phyloP scores from a whole-genome alignment of 2,113 vertebrate genomes.

The Nansenia antarctica region DNA sequence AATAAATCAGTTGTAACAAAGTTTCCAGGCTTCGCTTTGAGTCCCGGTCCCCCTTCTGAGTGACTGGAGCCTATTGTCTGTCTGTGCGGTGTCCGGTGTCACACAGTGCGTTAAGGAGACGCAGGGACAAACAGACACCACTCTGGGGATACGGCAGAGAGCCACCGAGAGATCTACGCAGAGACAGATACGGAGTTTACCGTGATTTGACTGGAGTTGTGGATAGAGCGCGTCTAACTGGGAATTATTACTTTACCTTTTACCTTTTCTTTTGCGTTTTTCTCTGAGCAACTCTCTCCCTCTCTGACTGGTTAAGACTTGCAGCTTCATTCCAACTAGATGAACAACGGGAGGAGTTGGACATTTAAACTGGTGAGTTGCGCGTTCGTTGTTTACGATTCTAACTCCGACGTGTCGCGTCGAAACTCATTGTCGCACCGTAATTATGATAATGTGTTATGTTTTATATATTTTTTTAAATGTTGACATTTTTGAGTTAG shows the following conservation, averaged over 20 bases:
- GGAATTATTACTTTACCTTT: conserved; percentile 53
- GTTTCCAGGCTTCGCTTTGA: conserved; percentile 15
- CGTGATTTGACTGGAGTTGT: conserved; percentile 11
- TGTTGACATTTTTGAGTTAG: too few relatives aligned
- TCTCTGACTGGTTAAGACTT: conserved; percentile 53
- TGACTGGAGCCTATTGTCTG: conserved; percentile 57
- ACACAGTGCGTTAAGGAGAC: conserved; percentile 56
- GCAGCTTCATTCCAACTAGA: conserved; percentile 62
- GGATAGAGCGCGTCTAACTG: conserved; percentile 24
- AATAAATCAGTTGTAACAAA: conserved; percentile 38
- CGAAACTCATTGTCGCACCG: too few relatives aligned
- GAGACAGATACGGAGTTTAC: conserved; percentile 17
- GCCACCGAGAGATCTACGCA: conserved; percentile 9
- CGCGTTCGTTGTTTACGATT: too few relatives aligned
- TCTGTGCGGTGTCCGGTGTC: conserved; percentile 70
- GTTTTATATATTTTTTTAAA: not conserved
- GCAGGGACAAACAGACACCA: conserved; percentile 28
- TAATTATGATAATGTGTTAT: too few relatives aligned
- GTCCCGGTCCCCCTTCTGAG: conserved; percentile 5
- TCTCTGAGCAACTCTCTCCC: conserved; percentile 18
- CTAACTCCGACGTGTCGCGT: too few relatives aligned
- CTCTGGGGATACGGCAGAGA: not conserved
- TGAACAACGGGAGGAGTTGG: conserved; percentile 70
- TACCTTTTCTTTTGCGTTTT: conserved; percentile 14
- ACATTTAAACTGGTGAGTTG: conserved; percentile 71